Base-by-base conservation (phyloP, 2,888 invertebrate species). In the Meteorus colon region DNA sequence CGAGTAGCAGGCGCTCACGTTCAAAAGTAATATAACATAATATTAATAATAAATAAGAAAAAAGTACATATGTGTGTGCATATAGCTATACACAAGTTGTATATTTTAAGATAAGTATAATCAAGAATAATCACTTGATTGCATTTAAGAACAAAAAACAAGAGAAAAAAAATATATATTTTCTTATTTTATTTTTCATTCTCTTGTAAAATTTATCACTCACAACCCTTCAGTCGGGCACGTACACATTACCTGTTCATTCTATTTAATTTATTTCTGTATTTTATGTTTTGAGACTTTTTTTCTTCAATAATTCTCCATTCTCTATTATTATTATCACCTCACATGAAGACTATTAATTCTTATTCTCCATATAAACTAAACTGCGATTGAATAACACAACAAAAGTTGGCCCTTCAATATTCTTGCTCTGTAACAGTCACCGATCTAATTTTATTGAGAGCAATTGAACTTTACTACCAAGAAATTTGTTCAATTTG, bases 61-160 rank as follows among this genome's bases (percentile, higher is more conserved):
- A 66, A 14, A 12, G 37, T 27, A 41, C 10, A 66, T 41, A 66
- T 41, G 19, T 66, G 41, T 24, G 37, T 37, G 37, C 37, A 65
- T 65, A 65, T 65, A 27, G 0, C 8, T 41, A 41, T 2, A 41
- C 37, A 66, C 41, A 66, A 14, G 34, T 70, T 70, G 31, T 70
- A 84, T 85, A 84, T 85, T 86, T 83, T 80, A 80, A 82, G 80
- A 81, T 81, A 84, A 81, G 83, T 83, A 81, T 85, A 85, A 86
- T 86, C 86, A 84, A 80, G 81, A 83, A 83, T 85, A 86, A 87
- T 87, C 86, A 84, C 81, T 84, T 83, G 84, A 84, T 85, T 84
- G 85, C 31, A 68, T n/a, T 29, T 68, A 4, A 41, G 29, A 37
- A n/a, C 1, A 65, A 48, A 68, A 55, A 55, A 48, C 4, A 48